A percentile compares a stretch with the other conserved stretches of the same genome.
These are phyloP conservation scores for Panurus biarmicus DNA, from an alignment of 2,113 vertebrate genomes.

Conservation along the genomic window DNA sequence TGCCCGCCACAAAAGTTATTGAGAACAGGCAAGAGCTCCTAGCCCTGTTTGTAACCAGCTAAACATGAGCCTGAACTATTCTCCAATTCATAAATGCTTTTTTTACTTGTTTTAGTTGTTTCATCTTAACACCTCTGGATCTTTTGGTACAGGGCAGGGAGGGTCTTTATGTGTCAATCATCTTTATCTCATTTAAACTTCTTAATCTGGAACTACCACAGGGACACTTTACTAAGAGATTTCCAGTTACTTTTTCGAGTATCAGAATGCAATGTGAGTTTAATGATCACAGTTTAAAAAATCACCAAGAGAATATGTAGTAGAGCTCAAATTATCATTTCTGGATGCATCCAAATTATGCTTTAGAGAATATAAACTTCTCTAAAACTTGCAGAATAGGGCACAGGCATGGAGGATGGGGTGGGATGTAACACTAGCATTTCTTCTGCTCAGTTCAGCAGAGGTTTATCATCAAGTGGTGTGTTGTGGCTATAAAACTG, in stretches of 20 bases:
- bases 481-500: background rate
- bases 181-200: background rate
- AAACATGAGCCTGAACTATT: background rate
- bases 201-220: background rate
- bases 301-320: background rate
- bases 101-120: background rate
- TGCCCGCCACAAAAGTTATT: background rate
- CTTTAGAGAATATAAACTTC: background rate
- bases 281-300: background rate
- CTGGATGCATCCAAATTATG: background rate
- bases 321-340: background rate
- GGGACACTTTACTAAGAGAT: background rate
- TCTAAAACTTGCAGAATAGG: background rate
- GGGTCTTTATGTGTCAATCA: background rate
- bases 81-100: background rate
- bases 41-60: background rate
- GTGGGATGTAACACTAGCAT: background rate
- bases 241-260: background rate
- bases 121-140: background rate
- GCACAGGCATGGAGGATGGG: background rate
- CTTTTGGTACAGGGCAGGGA: background rate
- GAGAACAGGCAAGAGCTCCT: background rate
- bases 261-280: background rate
- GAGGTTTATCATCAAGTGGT: background rate
- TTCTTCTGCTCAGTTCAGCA: background rate